Evolutionary conservation across 2,888 invertebrate species (phyloP), one percentile per base, ranked within the genome.

Genomic region (Melieria crassipennis): DNA sequence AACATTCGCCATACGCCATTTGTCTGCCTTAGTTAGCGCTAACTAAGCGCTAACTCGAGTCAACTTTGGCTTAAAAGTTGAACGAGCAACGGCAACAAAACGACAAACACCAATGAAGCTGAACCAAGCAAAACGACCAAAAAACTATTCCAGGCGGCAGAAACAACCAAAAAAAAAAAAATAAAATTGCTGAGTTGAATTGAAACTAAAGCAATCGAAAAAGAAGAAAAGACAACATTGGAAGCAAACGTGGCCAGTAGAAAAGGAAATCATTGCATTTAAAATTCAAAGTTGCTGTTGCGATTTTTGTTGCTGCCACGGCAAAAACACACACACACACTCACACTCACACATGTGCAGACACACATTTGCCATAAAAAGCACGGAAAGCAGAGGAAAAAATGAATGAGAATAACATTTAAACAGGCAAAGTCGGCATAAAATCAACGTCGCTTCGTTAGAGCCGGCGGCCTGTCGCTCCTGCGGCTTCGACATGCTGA

Each of bases 231-330:
- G 47, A 64, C 57, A 64, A 42, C 11, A n/a, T 62, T 63, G 56
- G 66, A 66, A 65, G 11, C 71, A 67, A 62, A 73, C 79, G 73
- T 79, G 76, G 76, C 6, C 13, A 43, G 10, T 52, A 77, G 78
- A 77, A 80, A 82, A 83, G 82, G 81, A 82, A 83, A 81, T 80
- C 82, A 82, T 82, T 84, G 83, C 83, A 84, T 83, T 84, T 83
- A 79, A 84, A 83, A 84, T 83, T 82, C 83, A 84, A 82, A 82
- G 66, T 66, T 58, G 66, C 50, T 58, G 16, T 16, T 50, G 60
- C 42, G 13, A 48, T 7, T 57, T 6, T 47, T 6, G 43, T 43
- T 46, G 45, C 55, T 62, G 57, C n/a, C 13, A 43, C 4, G 46
- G 30, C n/a, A 71, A 67, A 9, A 30, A 10, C 16, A 52, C 45